Base-by-base conservation (phyloP, 2,113 vertebrate genomes). In the Indri indri region DNA sequence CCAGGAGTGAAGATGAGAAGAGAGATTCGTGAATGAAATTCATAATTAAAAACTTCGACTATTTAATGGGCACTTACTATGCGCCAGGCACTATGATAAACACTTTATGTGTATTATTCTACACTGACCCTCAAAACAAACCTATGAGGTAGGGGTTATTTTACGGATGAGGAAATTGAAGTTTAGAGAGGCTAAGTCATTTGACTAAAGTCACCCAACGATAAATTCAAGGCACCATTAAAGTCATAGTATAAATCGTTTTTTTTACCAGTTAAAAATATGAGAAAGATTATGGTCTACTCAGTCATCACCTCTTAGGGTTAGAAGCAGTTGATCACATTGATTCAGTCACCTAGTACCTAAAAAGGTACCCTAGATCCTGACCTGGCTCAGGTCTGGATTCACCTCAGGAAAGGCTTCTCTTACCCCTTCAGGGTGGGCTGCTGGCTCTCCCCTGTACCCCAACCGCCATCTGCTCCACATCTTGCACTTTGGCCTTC, bases 201-300 rank as follows among this genome's bases (percentile, higher is more conserved):
- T 68, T 88, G 71, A 63, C 52, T 18, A 94, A 61, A 3, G 52
- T 50, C 45, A 96, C 18, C 8, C n/a, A 68, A 77, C 47, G 88
- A 59, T 81, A 88, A 85, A 82, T 77, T 71, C 37, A 88, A 76
- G 18, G 0, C 3, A 85, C n/a, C 14, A 42, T 22, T 40, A 45
- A 94, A 42, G 22, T 61, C 34, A 79, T 45, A 52, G 13, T 34
- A 74, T 45, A 77, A 52, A 34, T 88, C 9, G 54, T 90, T 23
- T 6, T 81, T 81, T 96, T 81, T 84, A 63, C 34, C 32, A 96
- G 9, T 83, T 74, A 70, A 81, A 88, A 92, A 63, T 74, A 40
- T 10, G 68, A 83, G n/a, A 61, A 92, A 87, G n/a, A n/a, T 40
- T 63, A 10, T 57, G 25, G 77, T 87, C 96, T 92, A 74, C 57